Conservation (phyloP, 2,888 invertebrate species). For the Nomada fabriciana region DNA sequence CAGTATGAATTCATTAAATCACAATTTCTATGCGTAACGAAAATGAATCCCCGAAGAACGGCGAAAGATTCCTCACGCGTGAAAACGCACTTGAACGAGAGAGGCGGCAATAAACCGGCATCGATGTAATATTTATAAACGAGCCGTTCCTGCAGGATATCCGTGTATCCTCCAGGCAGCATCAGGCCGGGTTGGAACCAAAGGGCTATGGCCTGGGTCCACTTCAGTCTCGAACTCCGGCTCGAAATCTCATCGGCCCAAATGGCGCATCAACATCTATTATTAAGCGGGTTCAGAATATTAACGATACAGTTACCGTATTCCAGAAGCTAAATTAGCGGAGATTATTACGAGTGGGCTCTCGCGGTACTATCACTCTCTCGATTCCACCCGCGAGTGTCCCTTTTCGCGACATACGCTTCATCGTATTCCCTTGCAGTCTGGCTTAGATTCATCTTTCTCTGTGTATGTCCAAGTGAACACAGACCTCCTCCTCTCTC, state of each 20-base stretch:
- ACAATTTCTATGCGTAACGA: slow-evolving; percentile 41
- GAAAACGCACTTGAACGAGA: slow-evolving; percentile 8
- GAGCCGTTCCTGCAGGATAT: slow-evolving; percentile 69
- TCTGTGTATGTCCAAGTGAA: slow-evolving; percentile 28
- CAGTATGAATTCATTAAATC: slow-evolving; percentile 44
- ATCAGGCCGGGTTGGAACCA: slow-evolving; percentile 53
- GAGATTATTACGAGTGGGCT: slow-evolving; percentile 83
- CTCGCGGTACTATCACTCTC: slow-evolving; percentile 70
- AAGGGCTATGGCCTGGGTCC: slow-evolving; percentile 73
- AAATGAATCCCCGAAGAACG: slow-evolving; percentile 53
- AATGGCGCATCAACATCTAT: slow-evolving; percentile 84
- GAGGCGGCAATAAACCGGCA: slow-evolving; percentile 28
- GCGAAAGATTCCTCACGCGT: slow-evolving; percentile 17
- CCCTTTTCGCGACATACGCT: slow-evolving; percentile 56
- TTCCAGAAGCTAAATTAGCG: slow-evolving; percentile 83
- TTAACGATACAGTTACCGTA: slow-evolving; percentile 84
- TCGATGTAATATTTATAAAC: slow-evolving; percentile 81
- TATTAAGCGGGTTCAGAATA: slow-evolving; percentile 83
- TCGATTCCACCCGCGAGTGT: slow-evolving; percentile 43
- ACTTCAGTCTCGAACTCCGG: slow-evolving; percentile 80
- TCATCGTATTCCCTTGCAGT: slow-evolving; percentile 52
- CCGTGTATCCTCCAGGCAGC: slow-evolving; percentile 72
- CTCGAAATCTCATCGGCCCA: slow-evolving; percentile 84
- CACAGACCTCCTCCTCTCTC: slow-evolving; percentile 39
- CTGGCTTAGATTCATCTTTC: slow-evolving; percentile 54